A percentile compares a stretch with the other conserved stretches of the same genome.
Conservation (phyloP, 2,113 vertebrate species). For the Antechinus stuartii region DNA sequence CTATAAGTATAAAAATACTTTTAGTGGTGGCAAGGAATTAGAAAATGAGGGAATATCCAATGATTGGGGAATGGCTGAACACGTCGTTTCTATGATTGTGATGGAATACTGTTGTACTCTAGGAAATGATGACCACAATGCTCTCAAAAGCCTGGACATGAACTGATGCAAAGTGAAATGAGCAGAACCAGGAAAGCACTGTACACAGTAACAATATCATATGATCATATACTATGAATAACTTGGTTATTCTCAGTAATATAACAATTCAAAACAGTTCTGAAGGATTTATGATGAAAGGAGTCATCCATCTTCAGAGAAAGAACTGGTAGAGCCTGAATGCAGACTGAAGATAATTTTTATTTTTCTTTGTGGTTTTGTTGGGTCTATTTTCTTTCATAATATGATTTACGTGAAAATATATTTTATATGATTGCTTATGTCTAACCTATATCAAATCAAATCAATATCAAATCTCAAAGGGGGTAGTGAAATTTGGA, state of each 20-base stretch:
- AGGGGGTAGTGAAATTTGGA: background rate
- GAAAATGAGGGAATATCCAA: background rate
- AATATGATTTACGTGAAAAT: background rate
- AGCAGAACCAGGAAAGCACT: too few relatives aligned
- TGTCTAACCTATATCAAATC: background rate
- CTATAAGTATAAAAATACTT: background rate
- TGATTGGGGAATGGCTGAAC: background rate
- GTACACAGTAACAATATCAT: too few relatives aligned
- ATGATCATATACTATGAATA: too few relatives aligned
- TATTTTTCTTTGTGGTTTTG: background rate
- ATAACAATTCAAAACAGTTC: too few relatives aligned
- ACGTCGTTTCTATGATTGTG: background rate
- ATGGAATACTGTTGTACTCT: background rate
- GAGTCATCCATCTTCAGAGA: too few relatives aligned
- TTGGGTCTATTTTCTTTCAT: background rate
- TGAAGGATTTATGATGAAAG: too few relatives aligned
- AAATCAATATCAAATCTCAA: background rate
- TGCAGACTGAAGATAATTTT: background rate
- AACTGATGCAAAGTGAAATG: background rate
- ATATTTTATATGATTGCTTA: background rate
- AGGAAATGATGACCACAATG: background rate
- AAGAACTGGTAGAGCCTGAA: too few relatives aligned
- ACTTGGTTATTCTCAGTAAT: too few relatives aligned
- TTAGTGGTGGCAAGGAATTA: background rate
- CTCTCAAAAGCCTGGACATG: background rate